Base-by-base conservation (phyloP, 2,797 vertebrate genomes). In the Brachyalestes nurse region DNA sequence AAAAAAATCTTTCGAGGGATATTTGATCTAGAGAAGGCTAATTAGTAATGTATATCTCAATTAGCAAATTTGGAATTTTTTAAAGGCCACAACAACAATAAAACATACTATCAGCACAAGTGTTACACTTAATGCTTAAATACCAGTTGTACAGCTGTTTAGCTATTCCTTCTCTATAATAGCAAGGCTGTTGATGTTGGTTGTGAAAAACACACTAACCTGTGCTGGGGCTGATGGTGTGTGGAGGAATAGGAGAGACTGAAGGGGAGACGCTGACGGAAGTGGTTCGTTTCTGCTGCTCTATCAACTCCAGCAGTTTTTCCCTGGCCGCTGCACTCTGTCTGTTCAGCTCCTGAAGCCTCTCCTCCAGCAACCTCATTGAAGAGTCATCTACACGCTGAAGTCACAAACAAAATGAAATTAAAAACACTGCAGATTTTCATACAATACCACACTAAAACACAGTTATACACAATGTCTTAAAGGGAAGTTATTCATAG, bases 321-420 rank as follows among this genome's bases (percentile, higher is more conserved):
- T 88, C 89, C 55, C 94, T 93, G 0, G 97, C 97, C 76, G 95
- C 96, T 67, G 94, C 89, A 69, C 96, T 98, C 90, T 97, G 96
- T 34, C 92, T 94, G 88, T 97, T 97, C 79, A 98, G 86, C 87
- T 98, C 96, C 17, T 96, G 94, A 85, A 97, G 96, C 86, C 95
- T 93, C 77, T 96, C 94, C 86, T 98, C 95, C 87, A 97, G 91
- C 19, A 88, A 92, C 66, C 79, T 87, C 81, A 87, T 76, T 83
- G 90, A 86, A 72, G 89, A 45, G 87, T 45, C 6, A 12, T 76
- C 58, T 4, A 80, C n/a, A 55, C 53, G 42, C 92, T 92, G 64
- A 5, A 23, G 57, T 70, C 0, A 58, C 2, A 72, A 19, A 79
- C n/a, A 14, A 0, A 72, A 34, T 34, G 34, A 34, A 34, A 34